Conservation (phyloP, 1,140 invertebrate species). For the Helicoverpa zea region DNA sequence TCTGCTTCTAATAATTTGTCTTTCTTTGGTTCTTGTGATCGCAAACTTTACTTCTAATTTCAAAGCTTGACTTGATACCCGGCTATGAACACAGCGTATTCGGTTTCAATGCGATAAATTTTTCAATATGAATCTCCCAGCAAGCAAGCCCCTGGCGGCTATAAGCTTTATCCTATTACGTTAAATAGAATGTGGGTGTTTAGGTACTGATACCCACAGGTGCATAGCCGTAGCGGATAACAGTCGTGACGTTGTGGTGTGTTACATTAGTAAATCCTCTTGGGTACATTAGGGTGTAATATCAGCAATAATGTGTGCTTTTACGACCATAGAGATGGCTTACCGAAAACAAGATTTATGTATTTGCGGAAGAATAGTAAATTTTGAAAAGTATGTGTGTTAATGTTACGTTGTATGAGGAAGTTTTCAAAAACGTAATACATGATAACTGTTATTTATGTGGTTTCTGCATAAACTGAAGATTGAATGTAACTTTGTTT, state of each 20-base stretch:
- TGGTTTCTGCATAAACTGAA: constrained; percentile 35
- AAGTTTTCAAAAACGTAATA: constrained; percentile 27
- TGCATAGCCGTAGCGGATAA: too few species aligned
- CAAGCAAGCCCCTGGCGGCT: too few species aligned
- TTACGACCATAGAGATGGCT: neutral
- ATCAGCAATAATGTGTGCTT: neutral
- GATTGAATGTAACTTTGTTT: constrained; percentile 21
- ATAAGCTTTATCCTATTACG: too few species aligned
- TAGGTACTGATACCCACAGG: too few species aligned
- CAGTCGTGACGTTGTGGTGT: neutral
- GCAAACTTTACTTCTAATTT: too few species aligned
- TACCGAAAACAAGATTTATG: constrained; percentile 32
- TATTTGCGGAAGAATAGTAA: constrained; percentile 40
- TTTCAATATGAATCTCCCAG: too few species aligned
- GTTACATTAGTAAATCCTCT: constrained; percentile 7
- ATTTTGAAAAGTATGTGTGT: constrained; percentile 42
- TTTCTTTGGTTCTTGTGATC: too few species aligned
- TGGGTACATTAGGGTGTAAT: constrained; percentile 4
- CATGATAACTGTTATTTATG: constrained; percentile 43
- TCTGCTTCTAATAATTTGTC: too few species aligned
- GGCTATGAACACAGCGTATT: too few species aligned
- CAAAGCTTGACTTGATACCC: too few species aligned
- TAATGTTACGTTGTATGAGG: constrained; percentile 38
- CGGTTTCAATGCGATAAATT: too few species aligned
- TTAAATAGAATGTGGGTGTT: too few species aligned